Conservation (phyloP, 1,140 invertebrate genomes). For the Euwallacea similis region DNA sequence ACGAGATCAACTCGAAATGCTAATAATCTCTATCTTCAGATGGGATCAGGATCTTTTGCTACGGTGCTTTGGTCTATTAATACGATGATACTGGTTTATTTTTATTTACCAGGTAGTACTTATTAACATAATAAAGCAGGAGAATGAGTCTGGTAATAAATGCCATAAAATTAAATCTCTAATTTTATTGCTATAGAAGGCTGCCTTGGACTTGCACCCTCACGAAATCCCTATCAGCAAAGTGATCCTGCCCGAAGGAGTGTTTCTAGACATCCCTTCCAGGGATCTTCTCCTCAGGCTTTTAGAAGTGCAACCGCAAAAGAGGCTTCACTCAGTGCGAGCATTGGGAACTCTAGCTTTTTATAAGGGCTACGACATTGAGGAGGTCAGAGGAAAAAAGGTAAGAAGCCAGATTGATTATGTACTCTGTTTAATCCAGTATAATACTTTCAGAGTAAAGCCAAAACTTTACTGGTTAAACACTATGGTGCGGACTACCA, state of each 20-base stretch:
- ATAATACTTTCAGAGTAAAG: slow-evolving; percentile 22
- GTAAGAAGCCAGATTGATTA: slow-evolving; percentile 28
- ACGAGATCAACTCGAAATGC: slow-evolving; percentile 10
- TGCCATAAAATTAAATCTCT: background rate
- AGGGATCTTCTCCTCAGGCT: slow-evolving; percentile 55
- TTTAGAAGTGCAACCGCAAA: slow-evolving; percentile 52
- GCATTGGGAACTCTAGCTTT: slow-evolving; percentile 56
- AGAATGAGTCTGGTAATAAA: background rate
- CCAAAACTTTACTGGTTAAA: slow-evolving; percentile 27
- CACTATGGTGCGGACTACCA: slow-evolving; percentile 19
- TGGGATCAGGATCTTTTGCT: slow-evolving; percentile 14
- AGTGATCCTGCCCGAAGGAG: slow-evolving; percentile 42
- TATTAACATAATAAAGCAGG: background rate
- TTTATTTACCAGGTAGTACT: background rate
- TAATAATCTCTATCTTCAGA: slow-evolving; percentile 17
- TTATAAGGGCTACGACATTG: slow-evolving; percentile 57
- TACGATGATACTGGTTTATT: slow-evolving; percentile 4
- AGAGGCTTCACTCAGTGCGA: slow-evolving; percentile 55
- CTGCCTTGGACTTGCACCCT: background rate
- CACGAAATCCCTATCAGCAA: slow-evolving; percentile 22
- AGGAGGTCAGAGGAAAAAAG: slow-evolving; percentile 49
- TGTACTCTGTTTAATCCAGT: background rate
- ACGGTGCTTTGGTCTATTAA: slow-evolving; percentile 8
- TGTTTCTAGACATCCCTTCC: slow-evolving; percentile 46
- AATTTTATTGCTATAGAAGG: background rate